phyloP scores from a whole-genome alignment of 1,140 invertebrate genomes.

The Macrobrachium rosenbergii region DNA sequence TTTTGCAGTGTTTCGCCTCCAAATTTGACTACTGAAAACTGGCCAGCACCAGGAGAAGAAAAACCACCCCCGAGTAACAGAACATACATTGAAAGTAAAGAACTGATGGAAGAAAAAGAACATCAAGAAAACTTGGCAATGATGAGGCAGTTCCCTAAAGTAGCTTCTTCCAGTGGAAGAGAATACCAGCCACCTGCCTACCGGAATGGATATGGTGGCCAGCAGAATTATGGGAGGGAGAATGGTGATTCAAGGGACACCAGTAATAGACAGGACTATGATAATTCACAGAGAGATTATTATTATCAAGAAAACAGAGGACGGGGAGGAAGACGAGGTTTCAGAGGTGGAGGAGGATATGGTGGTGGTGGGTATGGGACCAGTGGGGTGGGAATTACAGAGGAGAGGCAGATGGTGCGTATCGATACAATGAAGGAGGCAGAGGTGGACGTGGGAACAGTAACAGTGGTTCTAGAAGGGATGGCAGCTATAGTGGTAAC shows the following conservation, averaged over 20 bases:
- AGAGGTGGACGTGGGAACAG: constrained; percentile 34
- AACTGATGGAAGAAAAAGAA: constrained; percentile 55
- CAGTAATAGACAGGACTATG: neutral
- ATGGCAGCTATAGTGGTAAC: constrained; percentile 18
- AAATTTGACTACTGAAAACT: constrained; percentile 41
- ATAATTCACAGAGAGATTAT: constrained; percentile 10
- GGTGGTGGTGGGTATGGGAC: neutral
- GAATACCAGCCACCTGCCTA: constrained; percentile 12
- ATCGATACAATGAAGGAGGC: constrained; percentile 9
- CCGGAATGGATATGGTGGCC: constrained; percentile 15
- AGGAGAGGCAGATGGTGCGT: neutral
- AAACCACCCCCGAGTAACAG: constrained; percentile 38
- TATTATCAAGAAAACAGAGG: constrained; percentile 14
- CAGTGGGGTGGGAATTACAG: neutral
- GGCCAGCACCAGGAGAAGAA: constrained; percentile 56
- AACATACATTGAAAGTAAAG: constrained; percentile 50
- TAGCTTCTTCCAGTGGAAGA: neutral
- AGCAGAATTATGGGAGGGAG: constrained; percentile 32
- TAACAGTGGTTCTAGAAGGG: constrained; percentile 15
- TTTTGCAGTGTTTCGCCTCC: constrained; percentile 43
- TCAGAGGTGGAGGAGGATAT: constrained; percentile 11
- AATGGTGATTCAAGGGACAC: constrained; percentile 6
- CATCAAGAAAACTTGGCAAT: constrained; percentile 27
- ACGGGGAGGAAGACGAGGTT: constrained; percentile 4
- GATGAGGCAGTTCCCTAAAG: neutral